Conservation (phyloP, 2,797 vertebrate species). For the Malacoraja senta region DNA sequence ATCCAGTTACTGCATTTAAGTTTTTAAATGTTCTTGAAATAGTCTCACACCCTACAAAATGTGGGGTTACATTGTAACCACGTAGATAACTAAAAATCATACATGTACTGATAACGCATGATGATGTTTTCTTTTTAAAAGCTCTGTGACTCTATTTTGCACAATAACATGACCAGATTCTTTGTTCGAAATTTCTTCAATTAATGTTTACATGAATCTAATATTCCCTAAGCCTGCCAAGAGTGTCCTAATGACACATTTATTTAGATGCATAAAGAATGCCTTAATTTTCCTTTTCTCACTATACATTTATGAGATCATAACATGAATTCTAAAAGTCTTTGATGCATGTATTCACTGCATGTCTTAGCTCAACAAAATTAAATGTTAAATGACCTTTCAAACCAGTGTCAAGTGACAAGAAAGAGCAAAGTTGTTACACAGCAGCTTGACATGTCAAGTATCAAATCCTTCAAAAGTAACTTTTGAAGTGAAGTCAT, state of each 20-base stretch:
- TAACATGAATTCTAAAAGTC: neutral
- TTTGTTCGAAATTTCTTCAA: neutral
- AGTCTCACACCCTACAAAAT: neutral
- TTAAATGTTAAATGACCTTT: neutral
- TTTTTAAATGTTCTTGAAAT: no score
- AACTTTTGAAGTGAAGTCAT: neutral
- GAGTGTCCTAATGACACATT: neutral
- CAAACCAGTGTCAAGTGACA: neutral
- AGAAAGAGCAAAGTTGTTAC: neutral
- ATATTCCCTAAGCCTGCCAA: neutral
- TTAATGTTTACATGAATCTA: neutral
- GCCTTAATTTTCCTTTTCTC: neutral
- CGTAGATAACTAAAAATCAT: neutral
- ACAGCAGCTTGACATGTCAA: neutral
- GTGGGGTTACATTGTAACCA: neutral
- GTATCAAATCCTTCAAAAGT: neutral
- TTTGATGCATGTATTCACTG: neutral
- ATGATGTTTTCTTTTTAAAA: neutral
- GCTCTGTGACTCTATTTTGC: neutral
- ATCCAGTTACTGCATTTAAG: no score
- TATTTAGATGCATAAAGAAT: neutral
- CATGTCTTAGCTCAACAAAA: neutral
- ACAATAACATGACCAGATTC: neutral
- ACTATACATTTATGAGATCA: neutral
- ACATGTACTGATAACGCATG: neutral